Percentiles rank a stretch among this genome's conserved stretches.
Conservation (phyloP, 2,888 invertebrate species). For the Arrhopalites spinosus region DNA sequence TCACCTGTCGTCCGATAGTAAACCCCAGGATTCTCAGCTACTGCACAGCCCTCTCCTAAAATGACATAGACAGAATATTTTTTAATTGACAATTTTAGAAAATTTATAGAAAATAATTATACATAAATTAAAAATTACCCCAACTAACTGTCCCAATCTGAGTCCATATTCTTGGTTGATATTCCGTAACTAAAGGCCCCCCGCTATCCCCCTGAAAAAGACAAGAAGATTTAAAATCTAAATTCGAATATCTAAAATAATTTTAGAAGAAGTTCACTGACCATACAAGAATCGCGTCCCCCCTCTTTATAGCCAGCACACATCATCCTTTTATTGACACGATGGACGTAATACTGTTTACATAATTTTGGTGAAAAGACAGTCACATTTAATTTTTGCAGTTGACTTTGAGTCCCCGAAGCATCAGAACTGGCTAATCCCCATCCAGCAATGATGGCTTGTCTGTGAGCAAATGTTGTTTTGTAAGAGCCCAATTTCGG, state of each 20-base stretch:
- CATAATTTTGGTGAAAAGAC: slow-evolving; percentile 46
- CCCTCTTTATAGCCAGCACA: slow-evolving; percentile 52
- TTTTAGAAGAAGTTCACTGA: slow-evolving; percentile 1
- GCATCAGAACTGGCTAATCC: slow-evolving; percentile 43
- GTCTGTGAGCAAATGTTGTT: slow-evolving; percentile 40
- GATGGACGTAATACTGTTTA: slow-evolving; percentile 46
- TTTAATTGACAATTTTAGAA: too few relatives aligned
- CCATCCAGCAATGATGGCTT: slow-evolving; percentile 49
- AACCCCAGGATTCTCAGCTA: slow-evolving; percentile 46
- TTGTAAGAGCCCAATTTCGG: slow-evolving; percentile 45
- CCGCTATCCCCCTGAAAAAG: slow-evolving; percentile 44
- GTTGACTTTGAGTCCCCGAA: slow-evolving; percentile 33
- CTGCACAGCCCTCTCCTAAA: slow-evolving; percentile 48
- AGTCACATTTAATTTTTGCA: slow-evolving; percentile 51
- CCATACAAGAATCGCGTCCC: slow-evolving; percentile 48
- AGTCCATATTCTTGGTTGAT: slow-evolving; percentile 41
- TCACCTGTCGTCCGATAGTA: slow-evolving; percentile 47
- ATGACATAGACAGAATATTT: too few relatives aligned
- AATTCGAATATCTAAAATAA: background rate
- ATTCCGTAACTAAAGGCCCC: slow-evolving; percentile 44
- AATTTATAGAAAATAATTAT: too few relatives aligned
- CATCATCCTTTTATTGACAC: slow-evolving; percentile 51
- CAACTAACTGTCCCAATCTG: slow-evolving; percentile 50
- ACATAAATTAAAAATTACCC: slow-evolving; percentile 19
- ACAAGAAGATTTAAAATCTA: background rate